Conservation (phyloP, 1,140 invertebrate species). For the Drosophila bocqueti region DNA sequence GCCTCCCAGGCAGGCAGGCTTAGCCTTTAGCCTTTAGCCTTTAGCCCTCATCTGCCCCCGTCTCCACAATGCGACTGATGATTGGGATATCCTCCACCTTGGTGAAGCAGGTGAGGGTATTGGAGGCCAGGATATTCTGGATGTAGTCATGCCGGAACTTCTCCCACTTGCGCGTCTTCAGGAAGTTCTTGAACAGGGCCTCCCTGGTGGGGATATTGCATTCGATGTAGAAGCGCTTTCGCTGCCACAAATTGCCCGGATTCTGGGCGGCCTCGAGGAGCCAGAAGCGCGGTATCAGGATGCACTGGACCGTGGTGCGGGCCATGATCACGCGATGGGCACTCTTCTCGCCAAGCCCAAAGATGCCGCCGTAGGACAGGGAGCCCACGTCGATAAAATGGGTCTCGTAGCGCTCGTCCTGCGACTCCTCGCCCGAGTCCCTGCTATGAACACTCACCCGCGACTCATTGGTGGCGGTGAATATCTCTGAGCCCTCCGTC, state of each 20-base stretch:
- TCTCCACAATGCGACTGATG: constrained; percentile 71
- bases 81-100: constrained; percentile 74
- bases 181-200: constrained; percentile 85
- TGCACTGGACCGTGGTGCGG: constrained; percentile 85
- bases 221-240: constrained; percentile 86
- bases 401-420: constrained; percentile 30
- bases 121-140: constrained; percentile 34
- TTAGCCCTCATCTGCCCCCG: constrained; percentile 22
- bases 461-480: constrained; percentile 8
- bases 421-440: background rate
- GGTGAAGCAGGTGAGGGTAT: constrained; percentile 20
- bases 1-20: background rate
- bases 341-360: constrained; percentile 86
- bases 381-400: constrained; percentile 82
- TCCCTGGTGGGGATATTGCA: constrained; percentile 86
- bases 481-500: constrained; percentile 20
- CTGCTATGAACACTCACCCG: accelerated
- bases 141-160: constrained; percentile 85
- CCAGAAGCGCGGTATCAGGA: constrained; percentile 87
- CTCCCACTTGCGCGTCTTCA: constrained; percentile 86
- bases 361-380: constrained; percentile 74
- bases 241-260: constrained; percentile 87
- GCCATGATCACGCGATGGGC: constrained; percentile 86
- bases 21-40: background rate
- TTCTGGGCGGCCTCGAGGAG: constrained; percentile 86